These are phyloP conservation scores for Mamestra configurata DNA, from an alignment of 1,140 invertebrate genomes.

Conservation along the genomic window DNA sequence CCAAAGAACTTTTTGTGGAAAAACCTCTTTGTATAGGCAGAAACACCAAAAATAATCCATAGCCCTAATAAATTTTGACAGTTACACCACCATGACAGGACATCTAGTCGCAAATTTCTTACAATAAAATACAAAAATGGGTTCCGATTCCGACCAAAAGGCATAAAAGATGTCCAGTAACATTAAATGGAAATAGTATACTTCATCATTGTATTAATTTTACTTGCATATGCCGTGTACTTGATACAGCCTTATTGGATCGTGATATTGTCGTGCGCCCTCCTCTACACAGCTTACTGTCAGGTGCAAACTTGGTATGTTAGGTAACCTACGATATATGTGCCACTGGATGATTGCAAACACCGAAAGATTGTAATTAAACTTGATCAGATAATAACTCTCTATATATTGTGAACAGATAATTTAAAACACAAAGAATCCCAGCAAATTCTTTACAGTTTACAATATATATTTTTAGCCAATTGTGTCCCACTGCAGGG, in stretches of 20 bases:
- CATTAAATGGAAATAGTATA: constrained; percentile 81
- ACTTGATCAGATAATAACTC: no score
- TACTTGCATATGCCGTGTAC: constrained; percentile 68
- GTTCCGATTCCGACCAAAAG: background rate
- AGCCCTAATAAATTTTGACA: background rate
- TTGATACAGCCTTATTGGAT: constrained; percentile 77
- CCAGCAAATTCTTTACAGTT: no score
- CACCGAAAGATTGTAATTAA: no score
- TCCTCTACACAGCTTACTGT: constrained; percentile 69
- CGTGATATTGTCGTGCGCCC: constrained; percentile 64
- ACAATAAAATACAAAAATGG: constrained; percentile 35
- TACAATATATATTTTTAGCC: no score
- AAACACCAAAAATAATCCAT: no score
- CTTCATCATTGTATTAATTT: constrained; percentile 66
- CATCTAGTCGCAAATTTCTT: background rate
- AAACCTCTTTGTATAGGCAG: no score
- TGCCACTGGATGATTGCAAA: no score
- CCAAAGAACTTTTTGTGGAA: no score
- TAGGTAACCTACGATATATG: background rate
- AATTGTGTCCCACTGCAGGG: no score
- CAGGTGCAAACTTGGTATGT: constrained; percentile 59
- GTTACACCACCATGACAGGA: background rate
- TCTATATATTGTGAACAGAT: no score
- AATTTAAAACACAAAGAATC: no score
- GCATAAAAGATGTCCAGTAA: constrained; percentile 61